Base-by-base conservation (phyloP, 2,888 invertebrate genomes). In the Megalurothrips usitatus region DNA sequence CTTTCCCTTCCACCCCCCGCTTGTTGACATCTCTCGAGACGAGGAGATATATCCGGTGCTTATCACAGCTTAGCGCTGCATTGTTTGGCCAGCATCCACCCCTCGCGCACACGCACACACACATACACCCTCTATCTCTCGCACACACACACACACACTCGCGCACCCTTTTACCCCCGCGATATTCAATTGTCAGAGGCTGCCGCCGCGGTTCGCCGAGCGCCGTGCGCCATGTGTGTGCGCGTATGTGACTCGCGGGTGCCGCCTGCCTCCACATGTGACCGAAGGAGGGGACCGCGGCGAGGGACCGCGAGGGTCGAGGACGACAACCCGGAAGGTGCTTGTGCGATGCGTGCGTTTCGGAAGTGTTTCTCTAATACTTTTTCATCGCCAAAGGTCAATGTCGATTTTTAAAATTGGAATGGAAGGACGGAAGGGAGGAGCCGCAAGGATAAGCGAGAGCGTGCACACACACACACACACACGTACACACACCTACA, bases 11-110 rank as follows among this genome's bases (percentile, higher is more conserved):
- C 34, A 43, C 68, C 68, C 68, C 68, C 26, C 68, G 8, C 68
- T 26, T 75, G 68, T 75, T 75, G 68, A 75, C 68, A 75, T 75
- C 68, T 75, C 68, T 26, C 68, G 23, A 75, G 68, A 3, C 26
- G 68, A 75, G 68, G 68, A 75, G 68, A 75, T 26, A 75, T 75
- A 75, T 75, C 68, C 68, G 68, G 68, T 75, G 68, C 68, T 75
- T 75, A 75, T 75, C 68, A 26, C 68, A 75, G 68, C 68, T 75
- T 75, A 75, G 68, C 26, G 68, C 9, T 19, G 23, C 68, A 75
- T 75, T 75, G 68, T 75, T 75, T 75, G 68, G 68, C 23, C 68
- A 75, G 11, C 68, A 26, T 75, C 68, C 68, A 58, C 58, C 68
- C 23, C 68, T 26, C 26, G 68, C 68, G 6, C 34, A 43, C 34